These are phyloP conservation scores for Junonia oenone DNA, from an alignment of 2,888 invertebrate genomes.

Conservation along the genomic window DNA sequence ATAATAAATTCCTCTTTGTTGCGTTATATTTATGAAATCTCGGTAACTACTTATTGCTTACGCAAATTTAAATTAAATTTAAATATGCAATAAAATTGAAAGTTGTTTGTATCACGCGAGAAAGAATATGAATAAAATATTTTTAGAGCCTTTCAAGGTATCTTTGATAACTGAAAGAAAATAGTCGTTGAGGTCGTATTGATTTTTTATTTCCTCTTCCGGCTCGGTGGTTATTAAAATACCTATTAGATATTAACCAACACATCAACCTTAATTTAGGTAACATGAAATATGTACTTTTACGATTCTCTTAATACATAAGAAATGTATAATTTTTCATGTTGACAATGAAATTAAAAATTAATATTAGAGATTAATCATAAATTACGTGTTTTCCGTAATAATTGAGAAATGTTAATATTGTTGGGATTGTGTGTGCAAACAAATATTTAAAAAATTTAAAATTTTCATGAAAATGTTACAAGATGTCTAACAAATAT, in stretches of 20 bases:
- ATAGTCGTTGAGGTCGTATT: slow-evolving; percentile 19
- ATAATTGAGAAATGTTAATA: too few species aligned
- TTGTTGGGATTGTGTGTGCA: too few species aligned
- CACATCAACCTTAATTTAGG: neutral
- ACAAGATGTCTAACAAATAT: neutral
- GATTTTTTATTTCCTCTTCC: slow-evolving; percentile 23
- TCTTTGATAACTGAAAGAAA: slow-evolving; percentile 13
- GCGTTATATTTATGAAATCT: neutral
- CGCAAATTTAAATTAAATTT: neutral
- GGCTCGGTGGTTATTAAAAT: slow-evolving; percentile 10
- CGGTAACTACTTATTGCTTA: neutral
- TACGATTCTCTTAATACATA: too few species aligned
- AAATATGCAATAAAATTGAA: neutral
- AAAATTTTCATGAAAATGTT: neutral
- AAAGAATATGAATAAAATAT: neutral
- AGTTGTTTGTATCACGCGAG: neutral
- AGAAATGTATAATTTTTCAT: too few species aligned
- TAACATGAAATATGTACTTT: too few species aligned
- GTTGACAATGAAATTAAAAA: too few species aligned
- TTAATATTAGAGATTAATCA: too few species aligned
- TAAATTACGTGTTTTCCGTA: too few species aligned
- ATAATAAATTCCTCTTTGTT: neutral
- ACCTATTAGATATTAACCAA: neutral
- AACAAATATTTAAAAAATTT: neutral
- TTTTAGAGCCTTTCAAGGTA: slow-evolving; percentile 9